Evolutionary conservation across 2,797 vertebrate species (phyloP).

Genomic region (Orestias chungarensis): DNA sequence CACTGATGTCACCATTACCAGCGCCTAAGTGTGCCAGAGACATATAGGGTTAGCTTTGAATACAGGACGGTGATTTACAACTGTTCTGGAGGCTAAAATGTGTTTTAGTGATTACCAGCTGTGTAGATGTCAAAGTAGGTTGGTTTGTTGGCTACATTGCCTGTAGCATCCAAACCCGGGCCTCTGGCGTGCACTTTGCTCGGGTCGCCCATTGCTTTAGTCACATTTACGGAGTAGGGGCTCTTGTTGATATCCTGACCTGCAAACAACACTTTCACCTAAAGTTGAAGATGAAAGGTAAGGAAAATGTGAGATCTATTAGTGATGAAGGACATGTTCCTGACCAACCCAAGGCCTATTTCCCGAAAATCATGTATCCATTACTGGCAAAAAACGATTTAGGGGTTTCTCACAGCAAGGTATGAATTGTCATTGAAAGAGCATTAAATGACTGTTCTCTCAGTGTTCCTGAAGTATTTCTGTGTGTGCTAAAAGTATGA

Average conservation of each 20-base stretch:
- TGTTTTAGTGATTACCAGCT: constrained; percentile 80
- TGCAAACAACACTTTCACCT: constrained; percentile 97
- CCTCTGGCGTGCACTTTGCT: constrained; percentile 93
- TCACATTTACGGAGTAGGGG: constrained; percentile 90
- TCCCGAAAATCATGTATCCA: neutral
- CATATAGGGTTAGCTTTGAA: neutral
- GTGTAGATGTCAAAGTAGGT: constrained; percentile 99
- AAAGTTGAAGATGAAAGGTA: constrained; percentile 9
- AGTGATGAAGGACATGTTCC: neutral
- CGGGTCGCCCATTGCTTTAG: constrained; percentile 89
- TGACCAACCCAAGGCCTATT: neutral
- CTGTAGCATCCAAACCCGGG: constrained; percentile 89
- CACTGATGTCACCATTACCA: constrained; percentile 90
- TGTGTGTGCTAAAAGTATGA: neutral
- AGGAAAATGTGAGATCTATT: neutral
- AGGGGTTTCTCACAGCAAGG: too few relatives aligned
- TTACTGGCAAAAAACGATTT: neutral
- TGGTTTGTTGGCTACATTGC: constrained; percentile 92
- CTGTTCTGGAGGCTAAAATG: neutral
- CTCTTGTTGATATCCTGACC: constrained; percentile 95
- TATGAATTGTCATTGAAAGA: neutral
- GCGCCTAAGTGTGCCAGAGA: constrained; percentile 80
- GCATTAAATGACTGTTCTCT: neutral
- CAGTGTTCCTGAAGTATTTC: neutral
- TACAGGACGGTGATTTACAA: neutral